Evolutionary conservation across 2,888 invertebrate genomes (phyloP).

Genomic region (Philereme transversata): DNA sequence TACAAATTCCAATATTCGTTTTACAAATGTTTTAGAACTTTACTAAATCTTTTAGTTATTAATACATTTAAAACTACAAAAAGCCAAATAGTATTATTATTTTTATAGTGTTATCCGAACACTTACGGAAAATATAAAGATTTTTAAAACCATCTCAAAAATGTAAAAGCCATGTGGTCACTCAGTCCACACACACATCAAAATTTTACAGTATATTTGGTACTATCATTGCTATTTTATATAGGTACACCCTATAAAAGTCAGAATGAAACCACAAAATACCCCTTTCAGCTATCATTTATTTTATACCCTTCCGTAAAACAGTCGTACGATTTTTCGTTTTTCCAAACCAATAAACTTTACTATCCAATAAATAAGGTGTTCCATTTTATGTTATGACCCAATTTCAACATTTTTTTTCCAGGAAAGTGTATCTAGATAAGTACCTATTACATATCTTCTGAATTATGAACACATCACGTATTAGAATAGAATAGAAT

Average conservation of each 20-base stretch:
- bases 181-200: conserved; percentile 3
- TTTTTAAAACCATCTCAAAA: too few relatives aligned
- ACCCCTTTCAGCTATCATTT: conserved; percentile 31
- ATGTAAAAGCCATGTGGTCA: too few relatives aligned
- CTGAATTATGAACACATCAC: too few relatives aligned
- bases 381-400: conserved; percentile 6
- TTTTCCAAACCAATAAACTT: conserved; percentile 16
- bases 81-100: conserved; percentile 1
- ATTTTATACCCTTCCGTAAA: conserved; percentile 34
- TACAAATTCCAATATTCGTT: too few relatives aligned
- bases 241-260: conserved; percentile 34
- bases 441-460: too few relatives aligned
- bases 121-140: too few relatives aligned
- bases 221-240: conserved; percentile 31
- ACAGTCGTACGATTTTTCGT: conserved; percentile 28
- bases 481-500: too few relatives aligned
- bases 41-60: too few relatives aligned
- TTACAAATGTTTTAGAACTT: too few relatives aligned
- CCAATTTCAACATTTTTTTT: not conserved
- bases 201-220: conserved; percentile 29
- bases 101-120: too few relatives aligned
- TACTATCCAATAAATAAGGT: conserved; percentile 12
- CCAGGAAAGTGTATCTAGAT: too few relatives aligned
- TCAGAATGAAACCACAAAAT: conserved; percentile 30
- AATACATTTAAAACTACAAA: too few relatives aligned